Base-by-base conservation (phyloP, 2,113 vertebrate genomes). In the Noturus placidus region DNA sequence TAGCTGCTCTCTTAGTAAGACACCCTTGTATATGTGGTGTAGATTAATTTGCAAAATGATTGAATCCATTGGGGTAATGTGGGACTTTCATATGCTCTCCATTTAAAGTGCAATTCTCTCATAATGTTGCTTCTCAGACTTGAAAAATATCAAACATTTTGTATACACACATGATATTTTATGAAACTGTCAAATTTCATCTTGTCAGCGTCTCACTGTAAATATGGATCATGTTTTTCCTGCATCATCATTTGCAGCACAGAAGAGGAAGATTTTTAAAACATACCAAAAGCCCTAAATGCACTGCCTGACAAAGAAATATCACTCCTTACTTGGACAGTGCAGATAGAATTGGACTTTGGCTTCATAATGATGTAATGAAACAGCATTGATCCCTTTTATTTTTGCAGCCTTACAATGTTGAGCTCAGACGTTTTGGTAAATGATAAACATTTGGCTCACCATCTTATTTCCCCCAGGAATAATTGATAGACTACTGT, bases 381-480 rank as follows among this genome's bases (percentile, higher is more conserved):
- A 42, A 90, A 81, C 84, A 88, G 78, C 89, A 87, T 89, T 65
- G 72, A 88, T 87, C 82, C 84, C 82, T 86, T 83, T 79, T 70
- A 88, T 87, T 89, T 90, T 88, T 84, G 76, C 82, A 81, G 86
- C 59, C 76, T 91, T 87, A 89, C 56, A 57, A 42, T 86, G 88
- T 86, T 88, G 88, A 90, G 88, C 88, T 90, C 79, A 77, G 82
- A 86, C 88, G 52, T 90, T 91, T 85, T 89, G 89, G 88, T 85
- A 86, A 88, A 89, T 83, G 88, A 83, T 90, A 86, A 90, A 89
- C 88, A 90, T 89, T 83, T 67, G 69, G 87, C 76, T 88, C 50
- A 82, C 65, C 35, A 88, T 69, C 78, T 91, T 93, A 91, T 92
- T 91, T 92, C 91, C 92, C 91, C 30, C 33, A 82, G 90, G 92